Conservation (phyloP, 2,888 invertebrate genomes). For the Meiosimyza decipiens region DNA sequence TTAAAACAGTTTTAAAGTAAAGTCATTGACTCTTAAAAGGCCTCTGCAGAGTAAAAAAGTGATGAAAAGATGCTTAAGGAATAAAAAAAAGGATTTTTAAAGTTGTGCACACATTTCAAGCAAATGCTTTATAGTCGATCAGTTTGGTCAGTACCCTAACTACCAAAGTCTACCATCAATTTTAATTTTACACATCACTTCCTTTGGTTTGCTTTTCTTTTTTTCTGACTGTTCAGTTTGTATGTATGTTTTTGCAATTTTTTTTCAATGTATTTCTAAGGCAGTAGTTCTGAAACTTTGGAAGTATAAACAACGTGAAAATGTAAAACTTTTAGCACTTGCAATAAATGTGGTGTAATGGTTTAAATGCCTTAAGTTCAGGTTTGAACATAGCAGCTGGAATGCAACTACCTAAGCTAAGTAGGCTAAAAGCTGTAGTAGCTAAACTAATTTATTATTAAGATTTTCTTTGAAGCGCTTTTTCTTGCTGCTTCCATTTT, state of each 20-base stretch:
- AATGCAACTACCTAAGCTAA: no score
- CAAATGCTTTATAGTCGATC: not conserved
- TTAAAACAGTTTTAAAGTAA: not conserved
- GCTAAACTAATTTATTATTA: no score
- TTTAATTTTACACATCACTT: constrained; percentile 28
- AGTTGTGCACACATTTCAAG: not conserved
- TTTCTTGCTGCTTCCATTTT: no score
- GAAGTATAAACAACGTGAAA: no score
- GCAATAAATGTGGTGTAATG: no score
- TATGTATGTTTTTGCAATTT: not conserved
- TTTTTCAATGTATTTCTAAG: not conserved
- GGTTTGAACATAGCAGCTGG: no score
- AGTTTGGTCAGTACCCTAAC: not conserved
- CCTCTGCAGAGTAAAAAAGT: not conserved
- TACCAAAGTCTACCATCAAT: constrained; percentile 9
- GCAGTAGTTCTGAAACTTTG: no score
- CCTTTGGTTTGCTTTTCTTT: not conserved
- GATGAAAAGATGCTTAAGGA: not conserved
- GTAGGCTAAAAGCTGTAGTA: no score
- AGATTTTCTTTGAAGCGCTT: no score
- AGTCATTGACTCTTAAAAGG: not conserved
- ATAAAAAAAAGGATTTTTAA: not conserved
- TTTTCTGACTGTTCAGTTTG: not conserved
- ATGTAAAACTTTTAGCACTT: no score
- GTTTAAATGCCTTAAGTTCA: no score